phyloP scores from a whole-genome alignment of 2,797 vertebrate genomes.

The Urosaurus nigricauda region DNA sequence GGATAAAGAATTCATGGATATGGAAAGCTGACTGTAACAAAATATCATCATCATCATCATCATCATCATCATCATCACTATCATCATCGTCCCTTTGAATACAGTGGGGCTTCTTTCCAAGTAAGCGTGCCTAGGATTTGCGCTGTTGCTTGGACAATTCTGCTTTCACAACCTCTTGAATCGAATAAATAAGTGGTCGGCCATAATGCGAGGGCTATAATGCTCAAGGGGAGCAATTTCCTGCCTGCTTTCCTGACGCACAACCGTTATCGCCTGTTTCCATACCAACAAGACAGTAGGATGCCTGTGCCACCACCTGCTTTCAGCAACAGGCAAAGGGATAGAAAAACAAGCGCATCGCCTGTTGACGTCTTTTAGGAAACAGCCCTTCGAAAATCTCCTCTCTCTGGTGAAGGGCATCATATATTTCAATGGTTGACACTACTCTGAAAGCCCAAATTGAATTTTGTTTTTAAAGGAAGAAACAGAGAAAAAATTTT shows the following conservation, averaged over 20 bases:
- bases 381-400: background rate
- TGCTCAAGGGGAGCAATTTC: slow-evolving; percentile 49
- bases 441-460: background rate
- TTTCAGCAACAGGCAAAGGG: background rate
- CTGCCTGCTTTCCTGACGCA: slow-evolving; percentile 65
- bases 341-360: slow-evolving; percentile 70
- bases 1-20: too few relatives aligned
- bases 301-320: slow-evolving; percentile 5
- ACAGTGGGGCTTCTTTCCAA: too few relatives aligned
- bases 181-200: slow-evolving; percentile 28
- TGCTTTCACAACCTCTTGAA: background rate
- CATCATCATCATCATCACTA: too few relatives aligned
- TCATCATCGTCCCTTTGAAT: too few relatives aligned
- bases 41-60: too few relatives aligned
- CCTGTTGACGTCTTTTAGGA: slow-evolving; percentile 52
- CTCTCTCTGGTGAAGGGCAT: background rate
- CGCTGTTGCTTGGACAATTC: background rate
- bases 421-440: background rate
- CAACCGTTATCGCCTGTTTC: slow-evolving; percentile 27
- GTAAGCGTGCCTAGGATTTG: background rate
- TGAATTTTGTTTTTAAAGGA: background rate
- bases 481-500: background rate
- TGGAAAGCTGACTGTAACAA: too few relatives aligned
- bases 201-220: background rate
- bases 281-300: slow-evolving; percentile 11